Base-by-base conservation (phyloP, 2,113 vertebrate species). In the Phalacrocorax carbo region DNA sequence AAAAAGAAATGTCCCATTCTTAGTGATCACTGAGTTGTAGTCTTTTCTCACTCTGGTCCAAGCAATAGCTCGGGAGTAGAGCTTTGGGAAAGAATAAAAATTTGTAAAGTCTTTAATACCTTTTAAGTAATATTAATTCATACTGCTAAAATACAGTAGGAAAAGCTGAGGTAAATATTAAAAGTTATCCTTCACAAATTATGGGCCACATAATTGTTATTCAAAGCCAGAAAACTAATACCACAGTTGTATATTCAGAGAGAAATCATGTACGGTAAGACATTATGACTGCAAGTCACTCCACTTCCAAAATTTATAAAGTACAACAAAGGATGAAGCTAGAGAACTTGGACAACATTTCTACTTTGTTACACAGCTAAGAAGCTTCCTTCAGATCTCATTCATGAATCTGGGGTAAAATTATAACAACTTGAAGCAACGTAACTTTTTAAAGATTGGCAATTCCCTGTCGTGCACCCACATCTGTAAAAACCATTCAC, bases 401-500 rank as follows among this genome's bases (percentile, higher is more conserved):
- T 36, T 66, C 72, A 57, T 3, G 6, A 44, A 61, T 51, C 49
- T 46, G 27, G 30, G 30, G 38, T 69, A 21, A 90, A 82, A 66
- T 48, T 15, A 19, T 11, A 68, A 70, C 13, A 62, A 62, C 54
- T 46, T 51, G 61, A 55, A 87, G 57, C 44, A 85, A 75, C 2
- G 0, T 7, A 75, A 71, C 30, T 27, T 76, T 64, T 64, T 42
- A 27, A 86, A 66, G 34, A 65, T 15, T 7, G 14, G 55, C 54
- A 72, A 32, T 48, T 85, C 66, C 70, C 29, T 4, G 8, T 23
- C 30, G 36, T 44, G 49, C 36, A 52, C 27, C 62, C 86, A 77
- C 15, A 10, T 34, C 10, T 0, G 5, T 20, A 55, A 84, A 49
- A 82, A 27, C 6, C 49, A 36, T 15, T 15, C 15, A 9, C 0